Evolutionary conservation across 2,797 vertebrate species (phyloP), one percentile per base, ranked within the genome.

Genomic region (Bradypus variegatus): DNA sequence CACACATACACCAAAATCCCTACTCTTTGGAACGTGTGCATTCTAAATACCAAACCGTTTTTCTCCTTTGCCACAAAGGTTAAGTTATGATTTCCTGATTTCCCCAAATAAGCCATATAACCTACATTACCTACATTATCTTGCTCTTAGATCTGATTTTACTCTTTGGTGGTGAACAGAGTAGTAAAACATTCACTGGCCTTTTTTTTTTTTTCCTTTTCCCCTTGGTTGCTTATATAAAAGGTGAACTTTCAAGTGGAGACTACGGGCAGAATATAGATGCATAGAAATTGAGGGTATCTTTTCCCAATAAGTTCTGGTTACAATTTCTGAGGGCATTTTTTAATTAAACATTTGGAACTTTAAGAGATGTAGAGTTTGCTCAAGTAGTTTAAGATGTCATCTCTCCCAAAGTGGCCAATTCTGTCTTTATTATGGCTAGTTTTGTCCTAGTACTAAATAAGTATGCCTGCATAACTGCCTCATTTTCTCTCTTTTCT

Each of bases 141-240:
- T 89, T 91, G 65, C 21, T 95, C 79, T 91, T 87, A 80, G 4
- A 76, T 91, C 58, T 83, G 31, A 88, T 83, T 95, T 95, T 94
- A 80, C 64, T 90, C 23, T 70, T 94, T 94, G 60, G 33, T 94
- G 41, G 36, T 64, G 92, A 92, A 62, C 64, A 81, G 60, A 27
- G 21, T 79, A 88, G 70, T 89, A 70, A 86, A 88, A 67, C 48
- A 73, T 73, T 94, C 50, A 64, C 55, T 29, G 73, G 69, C 23
- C 33, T 93, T 95, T 93, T 50, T 58, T 89, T 93, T 50, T 50
- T 14, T 14, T 50, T 50, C 8, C 50, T 50, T 50, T 9, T 14
- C 14, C 50, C 14, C 50, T 50, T 23, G 50, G 8, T 91, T 73
- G 48, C 31, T 87, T 91, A 33, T 80, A 25, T 80, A 64, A 81